These are phyloP conservation scores for Opisthocomus hoazin DNA, from an alignment of 2,113 vertebrate species.

Conservation along the genomic window DNA sequence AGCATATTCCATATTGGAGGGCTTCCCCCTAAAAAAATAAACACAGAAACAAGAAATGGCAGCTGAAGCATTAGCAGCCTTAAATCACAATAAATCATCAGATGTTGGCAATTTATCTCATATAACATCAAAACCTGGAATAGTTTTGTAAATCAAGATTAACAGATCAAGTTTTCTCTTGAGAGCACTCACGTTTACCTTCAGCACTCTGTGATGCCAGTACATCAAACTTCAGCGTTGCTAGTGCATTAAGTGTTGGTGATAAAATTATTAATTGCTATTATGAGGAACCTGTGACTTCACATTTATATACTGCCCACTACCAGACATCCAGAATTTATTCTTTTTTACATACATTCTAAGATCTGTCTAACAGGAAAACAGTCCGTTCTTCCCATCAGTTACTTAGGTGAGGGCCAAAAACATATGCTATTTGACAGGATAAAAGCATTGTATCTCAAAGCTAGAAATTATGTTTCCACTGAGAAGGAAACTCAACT, in stretches of 20 bases:
- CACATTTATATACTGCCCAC: neutral
- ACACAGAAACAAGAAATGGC: neutral
- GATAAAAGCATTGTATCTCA: neutral
- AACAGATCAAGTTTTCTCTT: neutral
- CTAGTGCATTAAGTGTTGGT: neutral
- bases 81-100: neutral
- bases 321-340: neutral
- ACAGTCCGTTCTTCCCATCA: neutral
- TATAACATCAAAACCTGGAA: neutral
- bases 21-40: neutral
- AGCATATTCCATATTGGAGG: neutral
- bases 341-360: neutral
- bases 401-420: neutral
- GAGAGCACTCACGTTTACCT: neutral
- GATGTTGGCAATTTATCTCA: neutral
- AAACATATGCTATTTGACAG: neutral
- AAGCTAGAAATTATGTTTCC: neutral
- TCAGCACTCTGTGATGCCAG: neutral
- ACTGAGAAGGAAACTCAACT: neutral
- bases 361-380: neutral
- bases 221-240: neutral
- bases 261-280: neutral
- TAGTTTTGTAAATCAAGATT: neutral
- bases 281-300: neutral
- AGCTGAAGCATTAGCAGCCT: neutral